Percentiles rank a stretch among this genome's conserved stretches.
These are phyloP conservation scores for Tachina lurida DNA, from an alignment of 2,888 invertebrate species.

Conservation along the genomic window DNA sequence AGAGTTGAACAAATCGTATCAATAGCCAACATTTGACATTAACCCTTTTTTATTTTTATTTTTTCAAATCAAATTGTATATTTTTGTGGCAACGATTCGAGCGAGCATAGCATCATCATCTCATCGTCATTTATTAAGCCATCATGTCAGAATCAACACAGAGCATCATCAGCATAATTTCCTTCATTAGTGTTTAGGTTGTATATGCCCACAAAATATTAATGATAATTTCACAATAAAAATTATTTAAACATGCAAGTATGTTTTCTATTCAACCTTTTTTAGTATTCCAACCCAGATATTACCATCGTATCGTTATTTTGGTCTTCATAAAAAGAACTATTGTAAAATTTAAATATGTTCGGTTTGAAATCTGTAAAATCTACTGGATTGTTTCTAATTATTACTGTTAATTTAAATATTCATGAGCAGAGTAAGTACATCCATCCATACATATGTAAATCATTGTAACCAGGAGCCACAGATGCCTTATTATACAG, in stretches of 20 bases:
- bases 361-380: slow-evolving; percentile 42
- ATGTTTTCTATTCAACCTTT: slow-evolving; percentile 43
- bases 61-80: slow-evolving; percentile 46
- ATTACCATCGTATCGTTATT: slow-evolving; percentile 3
- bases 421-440: slow-evolving; percentile 43
- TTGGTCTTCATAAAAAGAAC: background rate
- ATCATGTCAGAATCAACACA: slow-evolving; percentile 36
- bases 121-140: slow-evolving; percentile 40
- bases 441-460: background rate
- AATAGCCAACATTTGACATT: slow-evolving; percentile 46
- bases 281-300: background rate
- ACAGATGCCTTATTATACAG: slow-evolving; percentile 6
- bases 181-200: slow-evolving; percentile 48
- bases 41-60: slow-evolving; percentile 27
- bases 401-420: slow-evolving; percentile 59
- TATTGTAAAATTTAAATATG: slow-evolving; percentile 25
- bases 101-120: background rate
- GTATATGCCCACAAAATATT: slow-evolving; percentile 50
- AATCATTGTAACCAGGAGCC: slow-evolving; percentile 1
- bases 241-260: slow-evolving; percentile 53
- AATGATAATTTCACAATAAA: slow-evolving; percentile 51
- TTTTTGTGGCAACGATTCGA: slow-evolving; percentile 31
- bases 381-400: slow-evolving; percentile 50
- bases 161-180: slow-evolving; percentile 41
- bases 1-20: slow-evolving; percentile 44